Conservation (phyloP, 2,113 vertebrate genomes). For the Mustela nigripes region DNA sequence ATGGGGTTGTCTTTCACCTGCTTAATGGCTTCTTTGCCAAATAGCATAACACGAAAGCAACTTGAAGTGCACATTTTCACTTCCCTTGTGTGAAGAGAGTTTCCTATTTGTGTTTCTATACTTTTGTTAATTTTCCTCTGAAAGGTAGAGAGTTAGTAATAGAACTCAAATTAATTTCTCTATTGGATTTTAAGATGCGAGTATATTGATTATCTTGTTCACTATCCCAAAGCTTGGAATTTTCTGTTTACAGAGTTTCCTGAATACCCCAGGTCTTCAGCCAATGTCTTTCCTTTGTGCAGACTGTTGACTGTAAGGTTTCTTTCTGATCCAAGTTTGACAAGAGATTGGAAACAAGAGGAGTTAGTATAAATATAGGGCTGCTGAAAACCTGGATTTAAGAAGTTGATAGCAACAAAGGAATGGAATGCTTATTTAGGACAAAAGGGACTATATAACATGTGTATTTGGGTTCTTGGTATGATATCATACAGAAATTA, state of each 20-base stretch:
- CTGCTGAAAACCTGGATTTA: not conserved
- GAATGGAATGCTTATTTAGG: not conserved
- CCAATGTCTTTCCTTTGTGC: not conserved
- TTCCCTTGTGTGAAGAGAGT: constrained; percentile 46
- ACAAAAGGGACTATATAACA: not conserved
- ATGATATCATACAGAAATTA: not conserved
- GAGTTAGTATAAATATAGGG: not conserved
- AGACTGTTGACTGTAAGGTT: not conserved
- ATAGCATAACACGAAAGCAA: constrained; percentile 31
- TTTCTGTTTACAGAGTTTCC: not conserved
- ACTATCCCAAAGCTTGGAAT: not conserved
- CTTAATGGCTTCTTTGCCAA: constrained; percentile 65
- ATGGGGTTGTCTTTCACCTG: constrained; percentile 68
- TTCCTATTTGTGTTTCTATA: constrained; percentile 10
- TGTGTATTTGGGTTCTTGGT: not conserved
- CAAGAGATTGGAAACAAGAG: not conserved
- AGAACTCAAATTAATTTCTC: not conserved
- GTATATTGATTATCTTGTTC: no score
- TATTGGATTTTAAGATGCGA: not conserved
- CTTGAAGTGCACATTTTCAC: not conserved
- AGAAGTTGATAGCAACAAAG: not conserved
- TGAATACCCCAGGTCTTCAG: not conserved
- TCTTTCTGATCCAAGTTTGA: not conserved
- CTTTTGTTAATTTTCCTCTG: constrained; percentile 37
- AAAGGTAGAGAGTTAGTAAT: not conserved